A percentile compares a stretch with the other conserved stretches of the same genome.
These are phyloP conservation scores for Sitta europaea DNA, from an alignment of 2,113 vertebrate genomes.

Conservation along the genomic window DNA sequence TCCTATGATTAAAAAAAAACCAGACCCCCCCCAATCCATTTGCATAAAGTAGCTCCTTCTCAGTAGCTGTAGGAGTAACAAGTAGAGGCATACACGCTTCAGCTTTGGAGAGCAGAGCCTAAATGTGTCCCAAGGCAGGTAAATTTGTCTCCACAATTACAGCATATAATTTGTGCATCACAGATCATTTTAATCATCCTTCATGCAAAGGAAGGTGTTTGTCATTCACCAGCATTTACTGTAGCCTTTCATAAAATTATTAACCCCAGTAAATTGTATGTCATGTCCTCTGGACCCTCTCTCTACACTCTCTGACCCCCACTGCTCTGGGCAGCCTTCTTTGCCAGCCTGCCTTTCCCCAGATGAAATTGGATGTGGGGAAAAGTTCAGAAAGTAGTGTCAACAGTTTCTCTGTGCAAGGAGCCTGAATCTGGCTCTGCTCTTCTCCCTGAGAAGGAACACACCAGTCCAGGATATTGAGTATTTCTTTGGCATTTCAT, in stretches of 20 bases:
- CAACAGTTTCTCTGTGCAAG: background rate
- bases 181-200: background rate
- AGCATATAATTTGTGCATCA: background rate
- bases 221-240: background rate
- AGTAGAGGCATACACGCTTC: background rate
- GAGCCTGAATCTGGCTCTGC: background rate
- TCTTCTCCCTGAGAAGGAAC: background rate
- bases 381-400: background rate
- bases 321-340: background rate
- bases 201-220: background rate
- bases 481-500: background rate
- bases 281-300: background rate
- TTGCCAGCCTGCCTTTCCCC: background rate
- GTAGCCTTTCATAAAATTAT: background rate
- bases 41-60: background rate
- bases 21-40: background rate
- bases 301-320: background rate
- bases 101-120: background rate
- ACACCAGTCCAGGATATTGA: background rate
- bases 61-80: background rate
- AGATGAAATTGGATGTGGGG: accelerated
- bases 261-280: background rate
- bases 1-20: background rate
- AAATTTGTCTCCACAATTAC: background rate
- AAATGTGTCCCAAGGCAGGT: accelerated